phyloP scores from a whole-genome alignment of 2,797 vertebrate species.

The Chromis chromis region DNA sequence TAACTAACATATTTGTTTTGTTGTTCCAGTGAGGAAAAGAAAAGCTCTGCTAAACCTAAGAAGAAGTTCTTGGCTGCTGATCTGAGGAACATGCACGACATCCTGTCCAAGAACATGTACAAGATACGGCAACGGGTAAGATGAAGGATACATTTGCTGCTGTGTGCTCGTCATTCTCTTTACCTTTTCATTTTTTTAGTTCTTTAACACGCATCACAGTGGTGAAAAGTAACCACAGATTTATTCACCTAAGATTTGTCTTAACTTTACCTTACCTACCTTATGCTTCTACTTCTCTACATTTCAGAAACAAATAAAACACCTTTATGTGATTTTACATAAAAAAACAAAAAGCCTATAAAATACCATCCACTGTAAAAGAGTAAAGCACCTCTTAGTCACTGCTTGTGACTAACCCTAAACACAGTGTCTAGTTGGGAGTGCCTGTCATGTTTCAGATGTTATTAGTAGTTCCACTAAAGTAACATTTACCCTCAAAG shows the following conservation, averaged over 20 bases:
- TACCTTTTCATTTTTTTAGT: no score
- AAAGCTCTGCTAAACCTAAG: conserved; percentile 79
- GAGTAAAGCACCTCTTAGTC: not conserved
- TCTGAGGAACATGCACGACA: conserved; percentile 91
- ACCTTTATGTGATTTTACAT: not conserved
- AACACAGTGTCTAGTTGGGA: no score
- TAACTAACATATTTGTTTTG: not conserved
- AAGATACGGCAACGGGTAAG: conserved; percentile 94
- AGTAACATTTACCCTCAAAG: not conserved
- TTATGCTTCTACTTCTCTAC: not conserved
- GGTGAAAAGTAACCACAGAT: no score
- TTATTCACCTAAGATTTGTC: not conserved
- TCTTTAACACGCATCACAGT: no score
- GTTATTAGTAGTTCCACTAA: no score
- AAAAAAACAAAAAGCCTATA: not conserved
- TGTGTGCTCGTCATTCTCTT: no score
- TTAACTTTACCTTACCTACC: not conserved
- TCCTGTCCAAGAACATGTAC: conserved; percentile 97
- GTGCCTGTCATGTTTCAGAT: no score
- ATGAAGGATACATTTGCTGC: not conserved
- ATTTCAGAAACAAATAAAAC: not conserved
- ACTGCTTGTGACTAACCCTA: not conserved
- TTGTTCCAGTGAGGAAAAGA: conserved; percentile 85
- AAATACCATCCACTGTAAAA: not conserved
- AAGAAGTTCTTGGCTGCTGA: conserved; percentile 86